Evolutionary conservation across 2,888 invertebrate genomes (phyloP), one percentile per base, ranked within the genome.

Genomic region (Liodrosophila aerea): DNA sequence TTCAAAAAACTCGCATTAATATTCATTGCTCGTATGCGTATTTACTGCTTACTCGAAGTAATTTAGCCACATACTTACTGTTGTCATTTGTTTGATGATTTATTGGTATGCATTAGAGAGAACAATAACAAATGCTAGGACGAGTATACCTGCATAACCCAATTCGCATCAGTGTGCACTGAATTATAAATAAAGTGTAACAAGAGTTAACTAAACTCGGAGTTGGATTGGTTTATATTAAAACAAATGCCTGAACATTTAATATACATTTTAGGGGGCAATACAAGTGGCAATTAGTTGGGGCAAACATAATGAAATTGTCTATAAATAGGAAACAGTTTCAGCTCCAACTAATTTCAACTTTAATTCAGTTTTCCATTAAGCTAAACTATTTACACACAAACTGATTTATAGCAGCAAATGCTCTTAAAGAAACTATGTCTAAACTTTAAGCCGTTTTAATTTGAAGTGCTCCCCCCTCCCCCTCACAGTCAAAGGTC

Each of bases 181-280:
- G 76, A 83, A 76, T 78, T 70, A 70, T 76, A 71, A 80, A 81
- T 73, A 68, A 83, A 64, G 45, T 52, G 50, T 57, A 73, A 73
- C 61, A 67, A 64, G 76, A 54, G 63, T 50, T 34, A 54, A 59
- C 62, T 62, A 40, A 60, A 45, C 61, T 39, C n/a, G n/a, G n/a
- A n/a, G 36, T 37, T 22, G 5, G 22, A 22, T 22, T 22, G 2
- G 22, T 22, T 15, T 11, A 29, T 36, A 47, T 56, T 56, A 47
- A 31, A 34, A 33, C 41, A 45, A 7, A 50, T n/a, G 36, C 36
- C 31, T 22, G 5, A 22, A 22, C 22, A 22, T 4, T 4, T 22
- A 22, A 22, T 22, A 22, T 22, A 22, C 22, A n/a, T n/a, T n/a
- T n/a, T n/a, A n/a, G n/a, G n/a, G n/a, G n/a, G n/a, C n/a, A n/a